Percentiles rank a stretch among this genome's conserved stretches.
phyloP scores from a whole-genome alignment of 2,797 vertebrate species.

The Hippocampus kuda region DNA sequence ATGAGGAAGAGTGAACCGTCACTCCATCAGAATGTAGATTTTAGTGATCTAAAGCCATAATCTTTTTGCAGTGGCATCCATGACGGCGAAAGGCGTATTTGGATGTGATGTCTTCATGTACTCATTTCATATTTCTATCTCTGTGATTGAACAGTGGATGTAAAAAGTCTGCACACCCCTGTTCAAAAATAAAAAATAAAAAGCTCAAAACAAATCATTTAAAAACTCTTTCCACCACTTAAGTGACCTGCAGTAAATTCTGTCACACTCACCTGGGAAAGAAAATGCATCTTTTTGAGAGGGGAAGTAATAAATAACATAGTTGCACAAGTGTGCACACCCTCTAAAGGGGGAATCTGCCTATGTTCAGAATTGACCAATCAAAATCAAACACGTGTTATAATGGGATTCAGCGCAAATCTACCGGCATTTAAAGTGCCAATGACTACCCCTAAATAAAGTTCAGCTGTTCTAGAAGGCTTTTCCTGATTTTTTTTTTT shows the following conservation, averaged over 20 bases:
- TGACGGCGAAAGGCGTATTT: background rate
- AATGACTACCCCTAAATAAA: too few relatives aligned
- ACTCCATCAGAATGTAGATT: slow-evolving; percentile 36
- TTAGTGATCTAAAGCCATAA: slow-evolving; percentile 40
- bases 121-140: background rate
- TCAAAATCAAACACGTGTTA: too few relatives aligned
- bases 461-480: too few relatives aligned
- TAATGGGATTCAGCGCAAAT: background rate
- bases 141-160: background rate
- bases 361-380: too few relatives aligned
- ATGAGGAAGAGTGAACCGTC: slow-evolving; percentile 30
- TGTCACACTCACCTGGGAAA: too few relatives aligned
- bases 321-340: background rate
- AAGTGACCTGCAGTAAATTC: background rate
- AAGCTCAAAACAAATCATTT: background rate
- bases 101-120: background rate
- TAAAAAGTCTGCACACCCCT: background rate
- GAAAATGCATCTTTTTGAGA: background rate
- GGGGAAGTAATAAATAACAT: background rate
- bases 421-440: background rate
- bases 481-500: too few relatives aligned
- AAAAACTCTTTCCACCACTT: background rate
- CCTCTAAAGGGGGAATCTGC: background rate
- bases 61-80: slow-evolving; percentile 18
- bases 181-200: background rate